phyloP scores from a whole-genome alignment of 2,888 invertebrate species.

The Heliconius cydno region DNA sequence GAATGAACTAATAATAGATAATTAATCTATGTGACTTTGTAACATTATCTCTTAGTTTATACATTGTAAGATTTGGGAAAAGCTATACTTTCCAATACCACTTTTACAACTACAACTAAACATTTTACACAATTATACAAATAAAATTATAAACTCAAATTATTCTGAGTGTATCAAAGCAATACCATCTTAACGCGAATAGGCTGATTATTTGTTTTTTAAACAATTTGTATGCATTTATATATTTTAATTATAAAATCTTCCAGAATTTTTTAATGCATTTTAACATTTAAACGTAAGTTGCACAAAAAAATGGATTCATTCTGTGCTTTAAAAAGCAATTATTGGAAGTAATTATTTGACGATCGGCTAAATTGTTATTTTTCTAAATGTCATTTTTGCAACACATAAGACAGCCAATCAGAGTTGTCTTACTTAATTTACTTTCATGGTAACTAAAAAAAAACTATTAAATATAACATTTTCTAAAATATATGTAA shows the following conservation, averaged over 20 bases:
- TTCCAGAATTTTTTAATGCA: conserved; percentile 19
- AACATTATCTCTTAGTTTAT: neutral
- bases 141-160: neutral
- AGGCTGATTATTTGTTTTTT: neutral
- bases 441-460: neutral
- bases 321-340: neutral
- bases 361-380: too few species aligned
- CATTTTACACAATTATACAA: conserved; percentile 5
- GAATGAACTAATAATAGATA: neutral
- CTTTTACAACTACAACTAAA: neutral
- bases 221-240: conserved; percentile 27
- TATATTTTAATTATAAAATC: conserved; percentile 10
- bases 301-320: conserved; percentile 18
- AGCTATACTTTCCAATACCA: conserved; percentile 1
- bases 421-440: neutral
- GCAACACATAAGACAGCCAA: neutral
- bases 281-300: conserved; percentile 17
- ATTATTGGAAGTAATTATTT: too few species aligned
- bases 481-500: neutral
- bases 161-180: neutral
- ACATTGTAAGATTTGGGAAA: neutral
- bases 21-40: neutral
- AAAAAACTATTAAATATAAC: neutral
- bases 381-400: too few species aligned
- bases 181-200: neutral